Evolutionary conservation across 2,113 vertebrate genomes (phyloP), one percentile per base, ranked within the genome.

Genomic region (Zonotrichia leucophrys): DNA sequence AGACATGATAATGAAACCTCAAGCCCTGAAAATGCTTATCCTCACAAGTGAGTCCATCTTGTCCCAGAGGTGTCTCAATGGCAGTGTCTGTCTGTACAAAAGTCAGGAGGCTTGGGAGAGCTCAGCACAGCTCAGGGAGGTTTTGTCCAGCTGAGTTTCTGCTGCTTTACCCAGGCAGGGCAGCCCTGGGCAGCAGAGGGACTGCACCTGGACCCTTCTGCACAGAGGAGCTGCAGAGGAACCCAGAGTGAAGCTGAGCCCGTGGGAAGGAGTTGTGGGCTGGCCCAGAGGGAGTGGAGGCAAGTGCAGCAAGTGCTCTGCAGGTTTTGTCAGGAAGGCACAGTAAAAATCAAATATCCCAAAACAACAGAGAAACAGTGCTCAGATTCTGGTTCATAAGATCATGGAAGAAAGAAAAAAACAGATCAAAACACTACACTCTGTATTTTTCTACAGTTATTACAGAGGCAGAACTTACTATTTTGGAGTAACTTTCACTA

Each of bases 241-340:
- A 5, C 2, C n/a, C 33, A n/a, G 39, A 74, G 64, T 1, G 23
- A 52, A 39, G 68, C n/a, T 42, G 37, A 49, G 28, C n/a, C 31
- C 2, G 0, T 46, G 35, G 3, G 15, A 39, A 56, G 4, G 9
- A 72, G 35, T 0, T 5, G 6, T 2, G 0, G 8, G 47, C 44
- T 70, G 17, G 5, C 3, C 41, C 18, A 19, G 0, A 42, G 25
- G 4, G 56, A 60, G 20, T 1, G 35, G 7, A 75, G 31, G 12
- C 52, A 59, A 72, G 6, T 3, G 1, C 83, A 68, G 55, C 49
- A 66, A n/a, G 37, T n/a, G 3, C 49, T 28, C n/a, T 56, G 35
- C 55, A 9, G 31, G 31, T n/a, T 60, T 63, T 25, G 28, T 33
- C 59, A 74, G 47, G 16, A 68, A 47, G 12, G 17, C 28, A 25